Base-by-base conservation (phyloP, 2,888 invertebrate genomes). In the Spilosoma lubricipeda region DNA sequence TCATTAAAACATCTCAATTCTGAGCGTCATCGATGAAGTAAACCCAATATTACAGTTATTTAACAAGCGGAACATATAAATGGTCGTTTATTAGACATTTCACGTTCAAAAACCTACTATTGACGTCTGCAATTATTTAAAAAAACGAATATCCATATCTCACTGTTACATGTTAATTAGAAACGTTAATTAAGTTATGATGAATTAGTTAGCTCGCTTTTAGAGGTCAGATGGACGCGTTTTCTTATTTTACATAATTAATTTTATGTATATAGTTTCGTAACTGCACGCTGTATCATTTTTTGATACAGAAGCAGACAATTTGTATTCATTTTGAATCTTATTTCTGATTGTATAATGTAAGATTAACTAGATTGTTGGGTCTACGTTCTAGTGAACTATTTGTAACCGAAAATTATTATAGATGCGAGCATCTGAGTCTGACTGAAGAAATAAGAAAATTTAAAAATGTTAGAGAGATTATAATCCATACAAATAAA, bases 151-250 rank as follows among this genome's bases (percentile, higher is more conserved):
- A 74, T 70, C 45, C 23, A 65, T 42, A 66, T 71, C 68, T 59
- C 33, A 75, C 79, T 13, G 76, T 77, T 0, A 79, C 85, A 83
- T 85, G 80, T 64, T 85, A 85, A 85, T 82, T 77, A 74, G 65
- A 72, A 4, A 65, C 71, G 78, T 80, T 85, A 80, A 86, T 86
- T 85, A 86, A 85, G 76, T 86, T 85, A 83, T 85, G 83, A 86
- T 85, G 78, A 59, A 86, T 86, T 79, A 78, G 74, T 76, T 72
- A 72, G 77, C 77, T 79, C 73, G 36, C 75, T 78, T 77, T 84
- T 85, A 80, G 85, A 85, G 85, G 85, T 83, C 84, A 70, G 48
- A 81, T 80, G 73, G 77, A 79, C 78, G 71, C 68, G 71, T 77
- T 76, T 75, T 74, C 77, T 76, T 75, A 72, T 78, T 74, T 73